Conservation (phyloP, 2,888 invertebrate species). For the Ochropacha duplaris region DNA sequence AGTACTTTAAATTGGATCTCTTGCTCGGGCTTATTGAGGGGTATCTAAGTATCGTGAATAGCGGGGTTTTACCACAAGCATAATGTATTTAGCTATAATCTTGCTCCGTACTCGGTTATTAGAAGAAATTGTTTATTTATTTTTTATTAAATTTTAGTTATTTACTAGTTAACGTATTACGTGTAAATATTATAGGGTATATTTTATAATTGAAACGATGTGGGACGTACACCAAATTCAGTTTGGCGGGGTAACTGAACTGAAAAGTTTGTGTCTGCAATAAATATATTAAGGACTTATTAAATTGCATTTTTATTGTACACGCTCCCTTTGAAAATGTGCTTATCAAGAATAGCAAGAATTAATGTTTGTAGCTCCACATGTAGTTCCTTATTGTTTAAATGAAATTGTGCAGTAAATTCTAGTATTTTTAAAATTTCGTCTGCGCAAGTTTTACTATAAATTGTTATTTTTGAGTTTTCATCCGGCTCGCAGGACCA, state of each 20-base stretch:
- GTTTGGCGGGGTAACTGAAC: slow-evolving; percentile 75
- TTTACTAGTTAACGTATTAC: slow-evolving; percentile 33
- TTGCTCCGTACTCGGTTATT: slow-evolving; percentile 58
- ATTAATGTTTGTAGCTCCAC: no score
- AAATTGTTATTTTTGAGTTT: no score
- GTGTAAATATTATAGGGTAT: slow-evolving; percentile 70
- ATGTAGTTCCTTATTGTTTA: no score
- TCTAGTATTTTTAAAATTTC: no score
- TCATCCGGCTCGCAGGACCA: not conserved
- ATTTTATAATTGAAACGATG: slow-evolving; percentile 56
- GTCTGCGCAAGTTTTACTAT: no score
- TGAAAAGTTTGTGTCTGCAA: slow-evolving; percentile 79
- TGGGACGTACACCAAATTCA: slow-evolving; percentile 66
- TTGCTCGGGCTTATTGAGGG: not conserved
- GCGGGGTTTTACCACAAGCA: not conserved
- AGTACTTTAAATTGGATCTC: no score
- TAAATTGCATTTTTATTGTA: slow-evolving; percentile 30
- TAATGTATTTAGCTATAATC: slow-evolving; percentile 34
- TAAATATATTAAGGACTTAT: slow-evolving; percentile 73
- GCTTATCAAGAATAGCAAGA: no score
- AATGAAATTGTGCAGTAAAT: no score
- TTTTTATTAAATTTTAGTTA: slow-evolving; percentile 43
- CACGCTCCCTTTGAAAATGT: no score
- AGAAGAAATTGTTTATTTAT: slow-evolving; percentile 77
- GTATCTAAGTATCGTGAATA: not conserved